These are phyloP conservation scores for Acrossocheilus fasciatus DNA, from an alignment of 2,797 vertebrate genomes.

Conservation along the genomic window DNA sequence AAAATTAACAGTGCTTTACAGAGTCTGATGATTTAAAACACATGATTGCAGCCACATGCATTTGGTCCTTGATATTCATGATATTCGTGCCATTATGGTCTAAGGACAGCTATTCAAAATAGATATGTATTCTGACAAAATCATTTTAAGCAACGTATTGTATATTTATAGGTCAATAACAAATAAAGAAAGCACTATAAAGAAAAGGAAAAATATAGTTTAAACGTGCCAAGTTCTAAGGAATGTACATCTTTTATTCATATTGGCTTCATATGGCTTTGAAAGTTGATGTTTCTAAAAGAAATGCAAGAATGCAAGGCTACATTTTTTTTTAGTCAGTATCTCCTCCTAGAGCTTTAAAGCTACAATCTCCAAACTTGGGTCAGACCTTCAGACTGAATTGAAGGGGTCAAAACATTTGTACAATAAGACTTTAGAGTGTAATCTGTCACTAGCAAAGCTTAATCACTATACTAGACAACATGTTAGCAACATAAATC, in stretches of 20 bases:
- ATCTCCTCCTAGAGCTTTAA: too few relatives aligned
- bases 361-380: background rate
- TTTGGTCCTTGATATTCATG: conserved; percentile 5
- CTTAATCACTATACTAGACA: too few relatives aligned
- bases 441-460: too few relatives aligned
- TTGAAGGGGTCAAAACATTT: too few relatives aligned
- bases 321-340: background rate
- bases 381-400: too few relatives aligned
- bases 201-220: background rate
- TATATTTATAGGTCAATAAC: background rate
- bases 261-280: background rate
- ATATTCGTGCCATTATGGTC: background rate
- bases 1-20: background rate
- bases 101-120: background rate
- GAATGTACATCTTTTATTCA: background rate
- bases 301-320: too few relatives aligned
- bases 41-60: background rate
- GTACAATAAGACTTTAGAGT: too few relatives aligned
- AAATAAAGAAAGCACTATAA: background rate
- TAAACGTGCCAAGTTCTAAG: background rate
- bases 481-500: too few relatives aligned
- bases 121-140: background rate
- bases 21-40: background rate
- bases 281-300: background rate
- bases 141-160: background rate